Conservation (phyloP, 2,888 invertebrate genomes). For the Oxytorus armatus region DNA sequence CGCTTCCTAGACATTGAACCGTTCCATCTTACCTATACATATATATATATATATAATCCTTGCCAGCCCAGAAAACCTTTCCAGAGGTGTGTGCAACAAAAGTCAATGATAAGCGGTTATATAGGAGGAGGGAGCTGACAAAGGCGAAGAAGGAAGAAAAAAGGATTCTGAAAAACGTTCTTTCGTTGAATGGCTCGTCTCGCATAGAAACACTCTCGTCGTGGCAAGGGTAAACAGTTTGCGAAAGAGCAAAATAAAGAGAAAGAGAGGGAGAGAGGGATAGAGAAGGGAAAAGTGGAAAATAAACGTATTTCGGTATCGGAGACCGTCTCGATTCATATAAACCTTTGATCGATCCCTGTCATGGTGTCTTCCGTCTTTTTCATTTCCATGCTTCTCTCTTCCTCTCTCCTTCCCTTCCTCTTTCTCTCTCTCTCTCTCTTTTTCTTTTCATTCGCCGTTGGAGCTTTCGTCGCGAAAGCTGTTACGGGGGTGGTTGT, state of each 20-base stretch:
- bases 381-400: not conserved
- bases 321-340: slow-evolving; percentile 65
- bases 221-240: slow-evolving; percentile 26
- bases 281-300: slow-evolving; percentile 11
- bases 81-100: not conserved
- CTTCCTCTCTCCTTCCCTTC: not conserved
- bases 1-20: slow-evolving; percentile 8
- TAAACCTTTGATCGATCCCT: slow-evolving; percentile 75
- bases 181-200: slow-evolving; percentile 42
- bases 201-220: slow-evolving; percentile 47
- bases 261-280: slow-evolving; percentile 22
- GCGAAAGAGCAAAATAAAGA: slow-evolving; percentile 6
- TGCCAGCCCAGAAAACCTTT: slow-evolving; percentile 17
- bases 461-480: no score
- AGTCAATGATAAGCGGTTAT: slow-evolving; percentile 15
- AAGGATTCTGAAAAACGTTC: slow-evolving; percentile 33
- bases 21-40: not conserved
- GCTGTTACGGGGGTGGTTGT: no score
- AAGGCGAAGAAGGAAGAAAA: slow-evolving; percentile 15
- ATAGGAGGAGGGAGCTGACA: not conserved
- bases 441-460: not conserved
- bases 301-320: slow-evolving; percentile 40
- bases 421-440: not conserved
- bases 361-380: not conserved
- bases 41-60: slow-evolving; percentile 22